phyloP scores from a whole-genome alignment of 2,888 invertebrate species.

The Odiellus spinosus region DNA sequence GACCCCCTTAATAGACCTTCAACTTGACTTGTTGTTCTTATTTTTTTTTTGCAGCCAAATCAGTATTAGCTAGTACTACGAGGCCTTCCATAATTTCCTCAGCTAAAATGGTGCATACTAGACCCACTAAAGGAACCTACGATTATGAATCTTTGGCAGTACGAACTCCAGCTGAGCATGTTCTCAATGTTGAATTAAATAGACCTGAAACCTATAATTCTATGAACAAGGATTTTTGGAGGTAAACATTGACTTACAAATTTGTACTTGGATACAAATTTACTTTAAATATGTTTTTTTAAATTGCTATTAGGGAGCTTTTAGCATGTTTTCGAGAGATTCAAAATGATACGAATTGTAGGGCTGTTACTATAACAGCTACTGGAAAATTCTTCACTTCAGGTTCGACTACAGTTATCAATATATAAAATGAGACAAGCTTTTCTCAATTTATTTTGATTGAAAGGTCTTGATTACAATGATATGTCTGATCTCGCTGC shows the following conservation, averaged over 20 bases:
- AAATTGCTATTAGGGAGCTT: no score
- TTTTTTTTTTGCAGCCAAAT: no score
- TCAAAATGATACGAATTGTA: background rate
- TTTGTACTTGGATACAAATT: background rate
- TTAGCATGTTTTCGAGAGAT: background rate
- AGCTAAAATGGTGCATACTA: no score
- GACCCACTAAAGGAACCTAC: no score
- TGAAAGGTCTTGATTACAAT: background rate
- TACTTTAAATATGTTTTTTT: background rate
- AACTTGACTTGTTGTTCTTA: no score
- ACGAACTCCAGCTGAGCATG: background rate
- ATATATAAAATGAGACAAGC: no score
- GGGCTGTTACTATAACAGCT: background rate
- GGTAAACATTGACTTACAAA: background rate
- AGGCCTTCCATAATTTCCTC: no score
- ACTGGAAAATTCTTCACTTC: background rate
- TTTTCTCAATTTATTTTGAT: background rate
- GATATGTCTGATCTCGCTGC: background rate
- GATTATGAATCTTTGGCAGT: background rate
- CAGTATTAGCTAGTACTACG: no score
- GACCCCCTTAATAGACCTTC: no score
- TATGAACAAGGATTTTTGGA: slow-evolving; percentile 1
- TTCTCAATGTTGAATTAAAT: background rate
- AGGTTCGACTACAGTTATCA: background rate
- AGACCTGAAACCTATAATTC: background rate